Evolutionary conservation across 2,113 vertebrate species (phyloP).

Genomic region (Mus musculus): DNA sequence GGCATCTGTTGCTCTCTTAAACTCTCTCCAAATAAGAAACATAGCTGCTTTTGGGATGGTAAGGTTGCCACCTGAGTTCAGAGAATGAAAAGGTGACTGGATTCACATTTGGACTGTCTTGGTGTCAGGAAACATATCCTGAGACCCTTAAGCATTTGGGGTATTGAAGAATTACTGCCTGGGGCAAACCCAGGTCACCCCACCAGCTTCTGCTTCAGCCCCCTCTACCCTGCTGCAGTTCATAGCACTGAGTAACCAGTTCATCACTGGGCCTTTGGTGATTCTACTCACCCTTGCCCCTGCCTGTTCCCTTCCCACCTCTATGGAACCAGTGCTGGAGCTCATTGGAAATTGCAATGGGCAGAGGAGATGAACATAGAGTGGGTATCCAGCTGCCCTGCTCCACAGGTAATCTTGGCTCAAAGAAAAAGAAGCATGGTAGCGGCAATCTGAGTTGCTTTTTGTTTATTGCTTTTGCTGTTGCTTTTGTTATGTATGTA

Average conservation of each 20-base stretch:
- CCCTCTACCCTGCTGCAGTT: not conserved
- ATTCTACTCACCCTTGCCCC: not conserved
- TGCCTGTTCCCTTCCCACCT: not conserved
- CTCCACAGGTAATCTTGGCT: not conserved
- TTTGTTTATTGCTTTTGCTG: not conserved
- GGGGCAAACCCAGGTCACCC: not conserved
- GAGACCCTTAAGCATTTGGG: not conserved
- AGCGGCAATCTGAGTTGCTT: not conserved
- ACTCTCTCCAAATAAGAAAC: not conserved
- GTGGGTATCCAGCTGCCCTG: not conserved
- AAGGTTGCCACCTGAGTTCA: not conserved
- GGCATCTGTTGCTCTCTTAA: not conserved
- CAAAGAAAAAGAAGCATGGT: not conserved
- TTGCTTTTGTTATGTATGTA: not conserved
- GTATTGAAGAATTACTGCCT: not conserved
- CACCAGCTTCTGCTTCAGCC: not conserved
- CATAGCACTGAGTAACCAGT: not conserved
- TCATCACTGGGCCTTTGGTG: not conserved
- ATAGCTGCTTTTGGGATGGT: not conserved
- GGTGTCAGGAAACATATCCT: not conserved
- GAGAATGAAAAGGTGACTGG: not conserved
- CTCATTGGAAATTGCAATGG: accelerated
- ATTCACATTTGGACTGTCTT: not conserved
- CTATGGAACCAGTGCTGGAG: not conserved
- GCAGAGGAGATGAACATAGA: not conserved